Percentiles rank a stretch among this genome's conserved stretches.
Evolutionary conservation across 2,888 invertebrate species (phyloP).

Genomic region (Subacronicta megacephala): DNA sequence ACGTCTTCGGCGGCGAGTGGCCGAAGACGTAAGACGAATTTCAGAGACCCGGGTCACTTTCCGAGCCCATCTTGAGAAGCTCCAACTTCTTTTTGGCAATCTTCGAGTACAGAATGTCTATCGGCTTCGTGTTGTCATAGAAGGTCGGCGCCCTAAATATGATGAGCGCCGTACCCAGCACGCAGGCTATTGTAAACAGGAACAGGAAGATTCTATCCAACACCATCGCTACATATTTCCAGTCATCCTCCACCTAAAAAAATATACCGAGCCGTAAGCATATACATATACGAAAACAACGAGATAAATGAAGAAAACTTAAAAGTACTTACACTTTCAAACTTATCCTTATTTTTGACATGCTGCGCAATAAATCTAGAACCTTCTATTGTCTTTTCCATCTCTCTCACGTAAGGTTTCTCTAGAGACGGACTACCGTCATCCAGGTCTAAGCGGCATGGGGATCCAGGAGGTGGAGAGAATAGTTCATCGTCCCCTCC

Average conservation of each 20-base stretch:
- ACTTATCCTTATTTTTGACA: slow-evolving; percentile 98
- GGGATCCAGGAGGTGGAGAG: slow-evolving; percentile 93
- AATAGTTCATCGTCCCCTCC: slow-evolving; percentile 96
- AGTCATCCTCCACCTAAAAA: slow-evolving; percentile 97
- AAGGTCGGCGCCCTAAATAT: slow-evolving; percentile 97
- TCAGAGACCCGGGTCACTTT: slow-evolving; percentile 92
- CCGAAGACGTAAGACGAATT: slow-evolving; percentile 92
- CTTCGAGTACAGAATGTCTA: slow-evolving; percentile 97
- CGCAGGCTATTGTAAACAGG: slow-evolving; percentile 98
- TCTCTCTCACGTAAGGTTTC: slow-evolving; percentile 94
- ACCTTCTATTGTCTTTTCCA: slow-evolving; percentile 97
- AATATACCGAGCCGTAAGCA: slow-evolving; percentile 15
- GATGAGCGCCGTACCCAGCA: slow-evolving; percentile 96
- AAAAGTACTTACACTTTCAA: slow-evolving; percentile 94
- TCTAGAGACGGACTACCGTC: slow-evolving; percentile 94
- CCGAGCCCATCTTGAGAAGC: slow-evolving; percentile 96
- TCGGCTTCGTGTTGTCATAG: slow-evolving; percentile 96
- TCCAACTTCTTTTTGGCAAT: slow-evolving; percentile 97
- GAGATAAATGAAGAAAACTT: slow-evolving; percentile 6
- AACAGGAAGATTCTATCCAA: slow-evolving; percentile 98
- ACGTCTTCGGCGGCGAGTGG: slow-evolving; percentile 92
- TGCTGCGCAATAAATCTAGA: slow-evolving; percentile 98
- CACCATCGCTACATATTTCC: slow-evolving; percentile 99
- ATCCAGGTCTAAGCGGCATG: slow-evolving; percentile 90
- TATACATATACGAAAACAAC: slow-evolving; percentile 2